Base-by-base conservation (phyloP, 2,797 vertebrate species). In the Xiphorhynchus erythropygius region DNA sequence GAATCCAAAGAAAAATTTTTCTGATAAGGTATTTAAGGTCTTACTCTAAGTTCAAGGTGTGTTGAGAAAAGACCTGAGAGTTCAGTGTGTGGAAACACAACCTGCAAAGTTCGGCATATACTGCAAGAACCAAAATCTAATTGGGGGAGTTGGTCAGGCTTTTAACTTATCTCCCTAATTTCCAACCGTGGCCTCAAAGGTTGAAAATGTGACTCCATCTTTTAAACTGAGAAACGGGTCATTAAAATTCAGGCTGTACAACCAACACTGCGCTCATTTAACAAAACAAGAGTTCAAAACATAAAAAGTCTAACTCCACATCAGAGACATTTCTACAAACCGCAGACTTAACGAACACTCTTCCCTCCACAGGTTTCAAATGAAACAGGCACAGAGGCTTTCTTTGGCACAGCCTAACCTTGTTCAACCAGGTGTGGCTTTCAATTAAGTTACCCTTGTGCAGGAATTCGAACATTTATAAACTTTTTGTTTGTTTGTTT, bases 321-420 rank as follows among this genome's bases (percentile, higher is more conserved):
- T 79, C 89, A 93, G 87, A 93, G 77, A 56, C 67, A 57, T 84
- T 93, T 93, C 74, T 86, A 52, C 46, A 84, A 94, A 93, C 83
- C 57, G 2, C 90, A 95, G 73, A 75, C 76, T 81, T 86, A 79
- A 82, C 2, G 9, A 86, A n/a, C 60, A 28, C 56, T 89, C 84
- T 90, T 88, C 32, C 30, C 70, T 87, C 44, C 57, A 53, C 7
- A 84, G 57, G 55, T 90, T 89, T 93, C 91, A 88, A 88, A 84
- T 5, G 47, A 70, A 96, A 87, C 41, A 69, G 37, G 41, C 82
- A 59, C 52, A 16, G 64, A 94, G 68, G 32, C 35, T 95, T 91
- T 89, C 71, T 91, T 68, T 80, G 73, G 77, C 88, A 77, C 39
- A 79, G 44, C 32, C 62, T 41, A 76, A 78, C 50, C 67, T 41